These are phyloP conservation scores for Tapirus terrestris DNA, from an alignment of 2,113 vertebrate species.

Conservation along the genomic window DNA sequence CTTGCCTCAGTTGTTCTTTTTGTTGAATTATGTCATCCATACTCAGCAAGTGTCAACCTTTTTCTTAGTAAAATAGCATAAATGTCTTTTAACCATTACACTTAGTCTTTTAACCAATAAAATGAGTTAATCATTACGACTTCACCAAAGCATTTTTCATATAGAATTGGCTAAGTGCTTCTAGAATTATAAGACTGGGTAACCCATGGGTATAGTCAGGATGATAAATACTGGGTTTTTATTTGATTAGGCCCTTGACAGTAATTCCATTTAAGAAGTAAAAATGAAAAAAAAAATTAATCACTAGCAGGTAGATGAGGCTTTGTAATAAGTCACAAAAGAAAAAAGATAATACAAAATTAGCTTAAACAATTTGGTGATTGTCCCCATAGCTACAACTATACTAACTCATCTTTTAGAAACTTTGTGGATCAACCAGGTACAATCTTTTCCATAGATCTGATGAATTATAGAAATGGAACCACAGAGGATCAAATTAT, in stretches of 20 bases:
- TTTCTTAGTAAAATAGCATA: conserved; percentile 22
- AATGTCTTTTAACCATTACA: not conserved
- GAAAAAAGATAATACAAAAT: conserved; percentile 2
- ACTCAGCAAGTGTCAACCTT: not conserved
- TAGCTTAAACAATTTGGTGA: not conserved
- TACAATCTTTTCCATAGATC: not conserved
- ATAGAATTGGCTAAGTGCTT: not conserved
- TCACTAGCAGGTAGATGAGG: not conserved
- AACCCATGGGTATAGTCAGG: not conserved
- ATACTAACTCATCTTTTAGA: not conserved
- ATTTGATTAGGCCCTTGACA: not conserved
- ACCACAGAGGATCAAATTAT: not conserved
- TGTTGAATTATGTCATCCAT: not conserved
- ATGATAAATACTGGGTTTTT: conserved; percentile 32
- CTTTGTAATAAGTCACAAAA: conserved; percentile 2
- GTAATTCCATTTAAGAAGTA: not conserved
- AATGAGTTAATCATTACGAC: not conserved
- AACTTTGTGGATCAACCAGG: not conserved
- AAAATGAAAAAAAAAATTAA: not conserved
- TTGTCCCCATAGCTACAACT: not conserved
- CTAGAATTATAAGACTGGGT: not conserved
- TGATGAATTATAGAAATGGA: conserved; percentile 37
- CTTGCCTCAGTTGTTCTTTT: not conserved
- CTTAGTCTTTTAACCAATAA: not conserved
- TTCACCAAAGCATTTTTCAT: conserved; percentile 16